Evolutionary conservation across 2,888 invertebrate genomes (phyloP).

Genomic region (Bugula neritina): DNA sequence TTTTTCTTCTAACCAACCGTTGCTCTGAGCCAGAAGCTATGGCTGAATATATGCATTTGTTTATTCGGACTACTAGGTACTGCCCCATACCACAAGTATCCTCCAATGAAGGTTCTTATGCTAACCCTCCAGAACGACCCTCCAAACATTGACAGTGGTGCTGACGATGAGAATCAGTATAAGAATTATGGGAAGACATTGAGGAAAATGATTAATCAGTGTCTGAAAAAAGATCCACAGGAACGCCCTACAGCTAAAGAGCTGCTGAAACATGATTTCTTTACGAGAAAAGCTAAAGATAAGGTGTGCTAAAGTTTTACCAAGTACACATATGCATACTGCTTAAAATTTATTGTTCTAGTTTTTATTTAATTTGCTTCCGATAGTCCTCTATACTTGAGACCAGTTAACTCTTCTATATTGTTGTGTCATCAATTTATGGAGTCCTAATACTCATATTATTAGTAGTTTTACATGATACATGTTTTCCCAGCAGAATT

Average conservation of each 20-base stretch:
- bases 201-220: slow-evolving; percentile 88
- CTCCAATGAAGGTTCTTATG: slow-evolving; percentile 98
- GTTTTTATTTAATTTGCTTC: too few relatives aligned
- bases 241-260: slow-evolving; percentile 91
- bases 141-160: slow-evolving; percentile 86
- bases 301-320: not conserved
- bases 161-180: slow-evolving; percentile 95
- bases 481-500: too few relatives aligned
- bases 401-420: too few relatives aligned
- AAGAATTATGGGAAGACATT: slow-evolving; percentile 95
- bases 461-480: too few relatives aligned
- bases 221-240: slow-evolving; percentile 88
- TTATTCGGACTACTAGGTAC: slow-evolving; percentile 56
- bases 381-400: too few relatives aligned
- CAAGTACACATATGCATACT: not conserved
- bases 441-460: too few relatives aligned
- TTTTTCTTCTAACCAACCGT: too few relatives aligned
- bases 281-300: slow-evolving; percentile 87
- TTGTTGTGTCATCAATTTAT: too few relatives aligned
- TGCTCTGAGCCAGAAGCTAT: too few relatives aligned
- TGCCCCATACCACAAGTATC: slow-evolving; percentile 96
- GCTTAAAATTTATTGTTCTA: too few relatives aligned
- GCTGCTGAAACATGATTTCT: slow-evolving; percentile 91
- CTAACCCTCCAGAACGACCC: slow-evolving; percentile 96
- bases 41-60: too few relatives aligned